Base-by-base conservation (phyloP, 1,140 invertebrate species). In the Hypothenemus hampei region DNA sequence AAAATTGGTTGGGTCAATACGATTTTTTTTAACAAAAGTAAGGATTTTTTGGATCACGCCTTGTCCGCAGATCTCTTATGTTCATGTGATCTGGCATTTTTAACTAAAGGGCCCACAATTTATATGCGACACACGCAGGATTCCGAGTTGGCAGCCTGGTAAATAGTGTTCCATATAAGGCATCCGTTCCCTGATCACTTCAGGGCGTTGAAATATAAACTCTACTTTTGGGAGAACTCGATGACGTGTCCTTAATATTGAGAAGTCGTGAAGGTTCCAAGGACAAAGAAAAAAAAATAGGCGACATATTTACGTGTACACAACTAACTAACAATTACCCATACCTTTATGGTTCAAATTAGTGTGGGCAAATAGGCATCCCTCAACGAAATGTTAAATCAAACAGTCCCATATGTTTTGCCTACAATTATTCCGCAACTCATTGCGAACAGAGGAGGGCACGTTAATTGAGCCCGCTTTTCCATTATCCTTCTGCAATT, bases 161-260 rank as follows among this genome's bases (percentile, higher is more conserved):
- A 47, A 47, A 47, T 47, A 47, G 45, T 35, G 45, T 18, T 18
- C 45, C 45, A 35, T 47, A 47, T 47, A 47, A 47, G 29, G 19
- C 20, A 33, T 24, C 45, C 24, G 5, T 35, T 33, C 45, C 16
- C 22, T 22, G 22, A 24, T 24, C 20, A 22, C 16, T 24, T 23
- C 16, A 21, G 45, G 45, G 45, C 31, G 45, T 29, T 47, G 45
- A 47, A 47, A 47, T 47, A 47, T 47, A 47, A 47, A 47, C 45
- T 35, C 31, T 33, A 21, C 45, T 24, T 47, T 47, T 24, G 31
- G 41, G 24, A n/a, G 20, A 47, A 45, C 3, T 15, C 22, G 23
- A 29, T 29, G 21, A 44, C 43, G 24, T 45, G 43, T 18, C 16
- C 19, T 45, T 29, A 45, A 45, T 45, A 45, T 31, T 11, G 19